Conservation (phyloP, 2,888 invertebrate species). For the Busseola fusca region DNA sequence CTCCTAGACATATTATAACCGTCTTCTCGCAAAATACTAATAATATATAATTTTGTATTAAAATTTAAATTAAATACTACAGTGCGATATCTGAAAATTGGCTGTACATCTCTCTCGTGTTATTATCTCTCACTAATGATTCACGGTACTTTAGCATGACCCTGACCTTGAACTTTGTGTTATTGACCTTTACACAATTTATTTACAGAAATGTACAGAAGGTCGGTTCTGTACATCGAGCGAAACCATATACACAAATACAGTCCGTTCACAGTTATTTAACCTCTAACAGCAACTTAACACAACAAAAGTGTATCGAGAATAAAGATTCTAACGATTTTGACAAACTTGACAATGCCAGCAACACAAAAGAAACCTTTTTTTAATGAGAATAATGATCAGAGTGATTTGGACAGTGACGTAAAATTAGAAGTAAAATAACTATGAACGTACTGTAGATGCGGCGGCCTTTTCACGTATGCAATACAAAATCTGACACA, state of each 20-base stretch:
- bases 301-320: neutral
- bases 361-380: too few species aligned
- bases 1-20: neutral
- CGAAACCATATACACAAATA: neutral
- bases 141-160: neutral
- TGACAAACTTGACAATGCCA: neutral
- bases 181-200: slow-evolving; percentile 12
- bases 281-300: neutral
- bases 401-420: neutral
- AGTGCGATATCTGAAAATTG: slow-evolving; percentile 6
- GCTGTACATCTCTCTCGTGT: neutral
- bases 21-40: neutral
- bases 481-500: too few species aligned
- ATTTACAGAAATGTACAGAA: neutral
- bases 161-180: slow-evolving; percentile 21
- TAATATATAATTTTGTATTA: neutral
- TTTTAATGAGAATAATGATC: neutral
- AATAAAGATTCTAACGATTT: neutral
- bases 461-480: neutral
- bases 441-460: neutral
- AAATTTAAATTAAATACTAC: neutral
- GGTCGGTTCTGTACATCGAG: neutral
- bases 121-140: slow-evolving; percentile 28
- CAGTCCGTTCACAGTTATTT: neutral
- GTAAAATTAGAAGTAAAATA: neutral